These are phyloP conservation scores for Ifrita kowaldi DNA, from an alignment of 2,113 vertebrate species.

Conservation along the genomic window DNA sequence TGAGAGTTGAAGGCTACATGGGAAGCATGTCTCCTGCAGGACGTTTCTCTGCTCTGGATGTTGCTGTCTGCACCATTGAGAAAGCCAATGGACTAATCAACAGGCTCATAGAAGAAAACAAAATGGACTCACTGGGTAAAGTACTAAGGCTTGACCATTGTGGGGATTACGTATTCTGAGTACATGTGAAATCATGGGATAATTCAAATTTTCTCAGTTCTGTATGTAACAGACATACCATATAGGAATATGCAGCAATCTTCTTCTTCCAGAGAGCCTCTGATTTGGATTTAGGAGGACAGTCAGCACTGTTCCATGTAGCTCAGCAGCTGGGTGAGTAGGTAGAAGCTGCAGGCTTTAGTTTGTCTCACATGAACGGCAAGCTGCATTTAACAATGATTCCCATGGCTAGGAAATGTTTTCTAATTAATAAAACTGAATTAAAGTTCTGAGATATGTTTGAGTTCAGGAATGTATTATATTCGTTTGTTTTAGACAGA, in stretches of 20 bases:
- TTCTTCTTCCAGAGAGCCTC: neutral
- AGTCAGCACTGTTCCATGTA: neutral
- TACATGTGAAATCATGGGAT: neutral
- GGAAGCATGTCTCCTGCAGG: constrained; percentile 84
- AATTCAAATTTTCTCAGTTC: neutral
- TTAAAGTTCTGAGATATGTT: neutral
- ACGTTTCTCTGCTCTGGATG: constrained; percentile 82
- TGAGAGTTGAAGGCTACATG: constrained; percentile 92
- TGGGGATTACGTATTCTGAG: neutral
- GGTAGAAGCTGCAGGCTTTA: neutral
- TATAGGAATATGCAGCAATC: neutral
- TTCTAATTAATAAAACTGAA: neutral
- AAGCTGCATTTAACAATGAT: neutral
- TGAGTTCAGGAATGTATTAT: neutral
- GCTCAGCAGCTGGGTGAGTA: neutral
- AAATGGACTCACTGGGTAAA: constrained; percentile 86
- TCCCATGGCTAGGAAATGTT: neutral
- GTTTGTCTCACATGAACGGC: neutral
- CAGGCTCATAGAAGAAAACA: constrained; percentile 90
- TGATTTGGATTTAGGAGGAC: neutral
- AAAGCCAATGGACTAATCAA: constrained; percentile 94
- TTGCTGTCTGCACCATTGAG: constrained; percentile 97
- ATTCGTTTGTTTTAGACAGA: neutral
- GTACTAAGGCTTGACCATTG: neutral
- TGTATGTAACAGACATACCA: neutral